phyloP scores from a whole-genome alignment of 2,113 vertebrate genomes.

The Chaenogobius annularis region DNA sequence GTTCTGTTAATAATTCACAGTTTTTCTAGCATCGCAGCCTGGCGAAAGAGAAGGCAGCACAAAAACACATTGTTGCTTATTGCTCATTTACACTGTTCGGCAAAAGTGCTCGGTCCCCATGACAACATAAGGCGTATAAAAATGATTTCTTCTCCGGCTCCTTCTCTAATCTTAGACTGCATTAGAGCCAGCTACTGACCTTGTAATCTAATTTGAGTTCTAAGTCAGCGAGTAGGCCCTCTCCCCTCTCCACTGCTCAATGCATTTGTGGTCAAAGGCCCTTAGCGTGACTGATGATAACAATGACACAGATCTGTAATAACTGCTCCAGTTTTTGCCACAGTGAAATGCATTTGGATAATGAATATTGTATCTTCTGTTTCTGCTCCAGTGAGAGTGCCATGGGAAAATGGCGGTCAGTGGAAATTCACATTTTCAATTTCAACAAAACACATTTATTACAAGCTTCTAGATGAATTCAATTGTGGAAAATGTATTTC shows the following conservation, averaged over 20 bases:
- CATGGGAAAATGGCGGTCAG: background rate
- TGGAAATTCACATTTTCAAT: slow-evolving; percentile 1
- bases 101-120: slow-evolving; percentile 46
- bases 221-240: slow-evolving; percentile 40
- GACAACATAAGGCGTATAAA: slow-evolving; percentile 50
- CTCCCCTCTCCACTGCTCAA: slow-evolving; percentile 41
- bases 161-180: slow-evolving; percentile 49
- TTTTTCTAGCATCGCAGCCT: background rate
- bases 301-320: slow-evolving; percentile 16
- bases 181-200: slow-evolving; percentile 51
- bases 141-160: slow-evolving; percentile 49
- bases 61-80: slow-evolving; percentile 27
- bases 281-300: slow-evolving; percentile 30
- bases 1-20: background rate
- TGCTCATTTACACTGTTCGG: slow-evolving; percentile 31
- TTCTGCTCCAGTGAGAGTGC: slow-evolving; percentile 2
- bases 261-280: slow-evolving; percentile 46
- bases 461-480: background rate
- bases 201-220: slow-evolving; percentile 60
- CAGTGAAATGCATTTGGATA: slow-evolving; percentile 8
- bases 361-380: slow-evolving; percentile 1
- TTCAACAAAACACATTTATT: slow-evolving; percentile 1
- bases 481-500: background rate
- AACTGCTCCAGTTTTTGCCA: slow-evolving; percentile 29
- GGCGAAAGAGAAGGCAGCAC: slow-evolving; percentile 20